Percentiles rank a stretch among this genome's conserved stretches.
Evolutionary conservation across 2,888 invertebrate species (phyloP).

Genomic region (Cecidostiba fungosa): DNA sequence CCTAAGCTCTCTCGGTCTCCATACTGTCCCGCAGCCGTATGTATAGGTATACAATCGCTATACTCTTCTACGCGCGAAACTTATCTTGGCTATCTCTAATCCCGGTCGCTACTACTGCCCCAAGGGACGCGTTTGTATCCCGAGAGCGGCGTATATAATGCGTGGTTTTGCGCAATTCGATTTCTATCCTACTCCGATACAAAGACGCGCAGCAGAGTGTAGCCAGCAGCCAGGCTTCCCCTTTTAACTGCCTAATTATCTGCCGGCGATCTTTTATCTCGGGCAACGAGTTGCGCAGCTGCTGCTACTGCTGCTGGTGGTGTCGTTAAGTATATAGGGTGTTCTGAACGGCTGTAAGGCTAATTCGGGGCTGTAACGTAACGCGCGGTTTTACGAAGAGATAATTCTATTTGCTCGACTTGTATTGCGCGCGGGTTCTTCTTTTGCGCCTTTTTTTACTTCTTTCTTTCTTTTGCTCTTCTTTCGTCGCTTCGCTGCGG

Average conservation of each 20-base stretch:
- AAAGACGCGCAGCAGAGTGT: background rate
- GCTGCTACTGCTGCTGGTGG: conserved; percentile 1
- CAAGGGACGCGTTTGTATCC: conserved; percentile 59
- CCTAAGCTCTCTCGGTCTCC: background rate
- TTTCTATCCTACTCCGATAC: conserved; percentile 28
- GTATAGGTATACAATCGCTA: background rate
- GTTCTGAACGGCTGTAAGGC: background rate
- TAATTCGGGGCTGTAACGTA: conserved; percentile 20
- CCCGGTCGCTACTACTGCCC: conserved; percentile 27
- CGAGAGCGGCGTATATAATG: conserved; percentile 11
- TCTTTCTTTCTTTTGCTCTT: too few relatives aligned
- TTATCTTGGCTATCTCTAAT: conserved; percentile 57
- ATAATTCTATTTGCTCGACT: conserved; percentile 29
- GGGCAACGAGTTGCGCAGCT: conserved; percentile 29
- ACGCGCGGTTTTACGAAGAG: conserved; percentile 3
- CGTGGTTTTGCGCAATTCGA: conserved; percentile 55
- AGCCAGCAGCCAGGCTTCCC: background rate
- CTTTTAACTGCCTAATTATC: conserved; percentile 58
- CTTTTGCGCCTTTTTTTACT: background rate
- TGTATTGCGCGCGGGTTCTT: background rate
- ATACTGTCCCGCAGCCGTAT: background rate
- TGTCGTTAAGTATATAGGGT: background rate
- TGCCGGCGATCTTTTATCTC: conserved; percentile 57
- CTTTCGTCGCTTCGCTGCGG: background rate
- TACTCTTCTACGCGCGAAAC: conserved; percentile 37